A percentile compares a stretch with the other conserved stretches of the same genome.
Evolutionary conservation across 2,888 invertebrate genomes (phyloP).

Genomic region (Sycophila texana): DNA sequence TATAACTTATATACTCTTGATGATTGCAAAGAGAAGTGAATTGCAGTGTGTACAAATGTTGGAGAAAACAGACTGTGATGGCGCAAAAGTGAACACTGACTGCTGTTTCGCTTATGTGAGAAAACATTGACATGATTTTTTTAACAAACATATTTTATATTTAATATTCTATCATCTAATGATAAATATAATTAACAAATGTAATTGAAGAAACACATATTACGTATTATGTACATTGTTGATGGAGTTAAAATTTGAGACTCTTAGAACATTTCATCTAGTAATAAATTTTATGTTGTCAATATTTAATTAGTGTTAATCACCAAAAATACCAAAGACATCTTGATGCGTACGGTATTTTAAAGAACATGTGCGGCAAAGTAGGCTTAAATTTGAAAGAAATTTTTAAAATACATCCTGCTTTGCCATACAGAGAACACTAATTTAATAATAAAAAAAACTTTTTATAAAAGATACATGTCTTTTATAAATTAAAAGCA

Average conservation of each 20-base stretch:
- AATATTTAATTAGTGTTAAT: conserved; percentile 37
- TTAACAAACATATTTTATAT: conserved; percentile 55
- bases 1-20: conserved; percentile 35
- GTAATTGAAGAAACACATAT: conserved; percentile 29
- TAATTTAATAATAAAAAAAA: conserved; percentile 33
- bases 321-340: conserved; percentile 49
- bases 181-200: conserved; percentile 48
- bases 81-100: conserved; percentile 54
- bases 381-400: conserved; percentile 34
- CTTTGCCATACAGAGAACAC: conserved; percentile 17
- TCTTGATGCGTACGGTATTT: conserved; percentile 16
- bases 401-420: conserved; percentile 42
- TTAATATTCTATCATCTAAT: conserved; percentile 53
- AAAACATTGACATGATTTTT: conserved; percentile 56
- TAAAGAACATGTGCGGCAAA: conserved; percentile 30
- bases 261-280: too few relatives aligned
- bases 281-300: conserved; percentile 13
- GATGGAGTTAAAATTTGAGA: too few relatives aligned
- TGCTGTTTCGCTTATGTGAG: conserved; percentile 56
- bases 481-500: conserved; percentile 52
- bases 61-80: conserved; percentile 57
- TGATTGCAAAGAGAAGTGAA: conserved; percentile 45
- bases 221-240: too few relatives aligned
- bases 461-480: conserved; percentile 50
- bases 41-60: conserved; percentile 54